These are phyloP conservation scores for Perca schrenkii DNA, from an alignment of 2,113 vertebrate genomes.

Conservation along the genomic window DNA sequence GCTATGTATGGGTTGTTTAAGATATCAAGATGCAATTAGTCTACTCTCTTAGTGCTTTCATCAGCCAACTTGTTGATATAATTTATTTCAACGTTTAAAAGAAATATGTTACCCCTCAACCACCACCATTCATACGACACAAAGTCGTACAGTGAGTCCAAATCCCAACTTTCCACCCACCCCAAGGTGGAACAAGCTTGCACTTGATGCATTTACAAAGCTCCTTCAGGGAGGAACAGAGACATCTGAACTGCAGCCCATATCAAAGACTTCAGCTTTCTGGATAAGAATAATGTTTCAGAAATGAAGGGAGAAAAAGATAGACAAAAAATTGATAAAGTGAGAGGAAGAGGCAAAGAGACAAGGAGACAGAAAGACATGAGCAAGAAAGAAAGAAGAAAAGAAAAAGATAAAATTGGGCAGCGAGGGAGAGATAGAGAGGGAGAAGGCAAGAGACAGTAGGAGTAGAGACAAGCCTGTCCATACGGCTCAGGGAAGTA, in stretches of 20 bases:
- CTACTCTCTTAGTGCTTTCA: not conserved
- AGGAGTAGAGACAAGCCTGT: constrained; percentile 18
- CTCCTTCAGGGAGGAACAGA: not conserved
- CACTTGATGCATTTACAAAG: constrained; percentile 4
- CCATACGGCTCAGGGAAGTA: constrained; percentile 47
- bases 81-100: not conserved
- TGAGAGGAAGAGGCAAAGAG: not conserved
- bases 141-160: not conserved
- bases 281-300: not conserved
- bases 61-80: not conserved
- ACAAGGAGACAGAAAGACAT: not conserved
- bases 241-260: not conserved
- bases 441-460: not conserved
- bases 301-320: not conserved
- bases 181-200: not conserved
- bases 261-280: not conserved
- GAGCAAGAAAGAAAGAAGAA: not conserved
- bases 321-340: not conserved
- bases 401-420: not conserved
- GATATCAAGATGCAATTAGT: not conserved
- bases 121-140: not conserved
- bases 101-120: not conserved
- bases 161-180: not conserved
- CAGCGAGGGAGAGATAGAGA: not conserved
- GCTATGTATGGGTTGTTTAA: not conserved